Percentiles rank a stretch among this genome's conserved stretches.
Evolutionary conservation across 1,140 invertebrate species (phyloP).

Genomic region (Diorhabda sublineata): DNA sequence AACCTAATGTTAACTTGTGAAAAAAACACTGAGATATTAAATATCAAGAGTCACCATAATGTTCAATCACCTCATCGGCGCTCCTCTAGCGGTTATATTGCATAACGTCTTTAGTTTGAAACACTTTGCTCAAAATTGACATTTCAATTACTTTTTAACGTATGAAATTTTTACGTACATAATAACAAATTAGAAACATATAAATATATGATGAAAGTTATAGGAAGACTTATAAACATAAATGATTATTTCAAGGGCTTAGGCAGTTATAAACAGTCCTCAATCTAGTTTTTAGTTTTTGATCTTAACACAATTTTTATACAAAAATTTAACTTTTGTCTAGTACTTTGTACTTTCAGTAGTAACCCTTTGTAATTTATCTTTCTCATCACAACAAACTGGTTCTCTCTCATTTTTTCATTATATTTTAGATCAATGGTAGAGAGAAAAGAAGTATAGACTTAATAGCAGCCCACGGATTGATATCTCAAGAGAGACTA

Average conservation of each 20-base stretch:
- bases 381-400: background rate
- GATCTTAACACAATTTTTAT: too few relatives aligned
- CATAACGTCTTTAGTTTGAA: too few relatives aligned
- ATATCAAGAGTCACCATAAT: too few relatives aligned
- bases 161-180: background rate
- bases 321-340: background rate
- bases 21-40: too few relatives aligned
- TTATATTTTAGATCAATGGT: constrained; percentile 14
- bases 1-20: too few relatives aligned
- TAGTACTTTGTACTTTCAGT: background rate
- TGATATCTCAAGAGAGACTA: constrained; percentile 55
- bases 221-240: too few relatives aligned
- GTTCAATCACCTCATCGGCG: too few relatives aligned
- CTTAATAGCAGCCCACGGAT: constrained; percentile 54
- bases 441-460: constrained; percentile 54
- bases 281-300: too few relatives aligned
- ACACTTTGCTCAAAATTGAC: background rate
- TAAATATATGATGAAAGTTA: too few relatives aligned
- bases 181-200: background rate
- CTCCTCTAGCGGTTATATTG: too few relatives aligned
- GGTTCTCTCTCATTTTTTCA: constrained; percentile 3
- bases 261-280: too few relatives aligned
- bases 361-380: background rate
- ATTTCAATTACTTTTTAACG: background rate
- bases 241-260: too few relatives aligned